Evolutionary conservation across 2,888 invertebrate genomes (phyloP), one percentile per base, ranked within the genome.

Genomic region (Xestia xanthographa): DNA sequence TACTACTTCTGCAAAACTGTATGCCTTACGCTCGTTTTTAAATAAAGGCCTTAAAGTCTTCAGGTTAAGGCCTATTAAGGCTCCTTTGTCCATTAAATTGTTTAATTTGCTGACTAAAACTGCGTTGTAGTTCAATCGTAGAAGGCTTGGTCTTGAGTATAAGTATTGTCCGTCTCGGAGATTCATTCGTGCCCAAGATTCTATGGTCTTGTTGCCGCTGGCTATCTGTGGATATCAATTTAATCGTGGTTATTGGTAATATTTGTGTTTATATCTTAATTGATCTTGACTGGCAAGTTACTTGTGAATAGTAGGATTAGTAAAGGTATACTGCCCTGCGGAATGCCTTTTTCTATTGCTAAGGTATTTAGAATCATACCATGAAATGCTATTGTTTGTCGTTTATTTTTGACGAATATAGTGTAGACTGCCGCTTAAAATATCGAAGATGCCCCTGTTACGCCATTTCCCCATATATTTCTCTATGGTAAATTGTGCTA

Each of bases 1-100:
- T 71, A 99, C 97, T n/a, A 98, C 97, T 94, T 98, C 98, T 53
- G 98, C 97, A 92, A 98, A 99, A 97, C 98, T 98, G 73, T 97
- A 97, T 67, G 97, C 97, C 92, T 98, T 98, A 8, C 95, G 93
- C 5, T 96, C 96, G 82, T 98, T 98, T 83, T 97, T 97, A 92
- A 98, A 98, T 4, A 98, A 97, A 0, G 98, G 98, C 78, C 97
- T 97, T 29, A 98, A 92, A 0, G 98, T 98, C 88, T 98, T 98
- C 71, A 99, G 94, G 74, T 98, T 97, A 48, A 99, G 93, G 87
- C 98, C 98, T 50, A 99, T 93, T 63, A 99, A 96, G 0, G 98
- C 98, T 87, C 98, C 98, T 91, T 98, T 98, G 78, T 97, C 98
- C 48, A 98, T 95, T 66, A 98, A 93, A 26, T 96, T 97, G 92